These are phyloP conservation scores for Enteromius thamalakanensis DNA, from an alignment of 2,797 vertebrate genomes.

Conservation along the genomic window DNA sequence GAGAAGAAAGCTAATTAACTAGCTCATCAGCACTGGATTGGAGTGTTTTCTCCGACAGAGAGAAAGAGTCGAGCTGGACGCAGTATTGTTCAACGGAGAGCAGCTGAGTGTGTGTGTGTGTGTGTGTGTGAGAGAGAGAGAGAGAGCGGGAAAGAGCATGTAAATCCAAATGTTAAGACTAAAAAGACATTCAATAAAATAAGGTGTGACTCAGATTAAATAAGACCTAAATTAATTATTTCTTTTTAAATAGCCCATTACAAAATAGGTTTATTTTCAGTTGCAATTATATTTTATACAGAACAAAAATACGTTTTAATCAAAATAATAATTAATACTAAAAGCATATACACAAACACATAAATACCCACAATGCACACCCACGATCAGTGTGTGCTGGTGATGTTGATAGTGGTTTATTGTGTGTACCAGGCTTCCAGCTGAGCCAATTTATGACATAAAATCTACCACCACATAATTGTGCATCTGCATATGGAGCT, in stretches of 20 bases:
- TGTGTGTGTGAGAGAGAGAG: constrained; percentile 9
- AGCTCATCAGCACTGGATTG: constrained; percentile 51
- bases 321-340: neutral
- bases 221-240: neutral
- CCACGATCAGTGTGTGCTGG: constrained; percentile 60
- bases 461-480: constrained; percentile 63
- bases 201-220: neutral
- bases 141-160: neutral
- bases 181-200: neutral
- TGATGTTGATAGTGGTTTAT: constrained; percentile 69
- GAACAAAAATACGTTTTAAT: neutral
- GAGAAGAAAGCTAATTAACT: constrained; percentile 49
- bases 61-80: constrained; percentile 17
- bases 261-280: neutral
- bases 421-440: constrained; percentile 77
- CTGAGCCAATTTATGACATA: constrained; percentile 77
- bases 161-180: neutral
- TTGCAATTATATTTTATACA: neutral
- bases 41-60: constrained; percentile 22
- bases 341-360: neutral
- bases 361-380: neutral
- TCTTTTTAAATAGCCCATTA: neutral
- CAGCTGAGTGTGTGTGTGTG: constrained; percentile 38
- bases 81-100: constrained; percentile 30
- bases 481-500: constrained; percentile 78